Percentiles rank a stretch among this genome's conserved stretches.
Conservation (phyloP, 2,888 invertebrate genomes). For the Chaetoderma sp. region DNA sequence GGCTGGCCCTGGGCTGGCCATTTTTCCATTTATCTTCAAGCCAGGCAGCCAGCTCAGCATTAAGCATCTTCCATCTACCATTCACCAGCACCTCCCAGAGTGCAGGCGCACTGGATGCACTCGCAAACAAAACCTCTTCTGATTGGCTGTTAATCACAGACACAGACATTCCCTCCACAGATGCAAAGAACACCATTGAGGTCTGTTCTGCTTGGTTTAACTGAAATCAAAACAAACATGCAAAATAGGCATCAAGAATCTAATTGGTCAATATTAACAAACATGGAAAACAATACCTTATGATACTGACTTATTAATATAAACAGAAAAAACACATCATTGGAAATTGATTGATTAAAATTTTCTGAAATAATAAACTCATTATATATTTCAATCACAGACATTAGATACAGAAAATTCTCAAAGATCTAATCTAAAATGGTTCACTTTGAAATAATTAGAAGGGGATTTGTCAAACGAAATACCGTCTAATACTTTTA, state of each 20-base stretch:
- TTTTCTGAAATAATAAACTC: no score
- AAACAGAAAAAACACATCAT: no score
- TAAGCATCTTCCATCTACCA: constrained; percentile 83
- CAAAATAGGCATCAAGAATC: no score
- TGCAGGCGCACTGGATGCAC: constrained; percentile 78
- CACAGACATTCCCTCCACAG: constrained; percentile 78
- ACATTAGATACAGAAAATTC: no score
- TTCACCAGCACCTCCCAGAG: constrained; percentile 86
- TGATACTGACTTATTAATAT: no score
- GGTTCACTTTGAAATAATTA: neutral
- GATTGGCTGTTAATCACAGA: constrained; percentile 71
- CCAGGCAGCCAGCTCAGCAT: constrained; percentile 84
- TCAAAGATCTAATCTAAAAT: neutral
- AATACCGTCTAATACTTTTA: no score
- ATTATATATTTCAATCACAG: no score
- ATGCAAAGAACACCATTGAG: constrained; percentile 78
- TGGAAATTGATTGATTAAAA: no score
- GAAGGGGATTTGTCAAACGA: neutral
- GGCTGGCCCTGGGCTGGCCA: constrained; percentile 79
- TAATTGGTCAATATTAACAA: no score
- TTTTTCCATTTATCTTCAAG: constrained; percentile 83
- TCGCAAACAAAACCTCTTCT: constrained; percentile 78
- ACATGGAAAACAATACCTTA: no score
- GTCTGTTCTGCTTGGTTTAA: constrained; percentile 75
- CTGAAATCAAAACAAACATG: no score